Percentiles rank a stretch among this genome's conserved stretches.
phyloP scores from a whole-genome alignment of 2,797 vertebrate species.

The Loris lydekkerianus region DNA sequence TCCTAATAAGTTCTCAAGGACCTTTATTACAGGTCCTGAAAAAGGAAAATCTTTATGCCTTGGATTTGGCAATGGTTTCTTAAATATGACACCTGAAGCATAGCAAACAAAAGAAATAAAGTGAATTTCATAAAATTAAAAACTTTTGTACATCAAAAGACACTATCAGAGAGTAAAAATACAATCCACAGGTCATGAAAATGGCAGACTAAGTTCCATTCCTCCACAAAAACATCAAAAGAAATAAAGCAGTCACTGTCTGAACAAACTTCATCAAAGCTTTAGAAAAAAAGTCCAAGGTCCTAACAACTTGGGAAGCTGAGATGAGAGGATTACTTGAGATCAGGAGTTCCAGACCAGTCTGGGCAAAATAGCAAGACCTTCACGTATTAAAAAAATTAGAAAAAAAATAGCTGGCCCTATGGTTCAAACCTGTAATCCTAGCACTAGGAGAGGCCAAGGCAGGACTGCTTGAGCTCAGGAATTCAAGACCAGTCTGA shows the following conservation, averaged over 20 bases:
- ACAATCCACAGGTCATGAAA: background rate
- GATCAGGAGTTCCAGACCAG: no score
- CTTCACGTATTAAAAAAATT: no score
- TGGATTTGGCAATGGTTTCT: constrained; percentile 30
- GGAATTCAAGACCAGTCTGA: no score
- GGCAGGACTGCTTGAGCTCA: no score
- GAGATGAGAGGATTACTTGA: no score
- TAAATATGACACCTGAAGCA: constrained; percentile 45
- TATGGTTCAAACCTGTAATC: no score
- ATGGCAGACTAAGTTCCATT: background rate
- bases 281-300: constrained; percentile 26
- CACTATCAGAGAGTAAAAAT: background rate
- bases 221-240: constrained; percentile 9
- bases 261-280: background rate
- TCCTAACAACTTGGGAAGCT: background rate
- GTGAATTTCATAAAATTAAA: background rate
- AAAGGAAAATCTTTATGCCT: background rate
- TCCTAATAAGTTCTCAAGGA: background rate
- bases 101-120: constrained; percentile 18
- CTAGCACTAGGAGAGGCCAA: no score
- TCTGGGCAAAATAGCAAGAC: no score
- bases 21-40: background rate
- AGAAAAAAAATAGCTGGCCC: no score
- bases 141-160: background rate
- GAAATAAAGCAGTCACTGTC: background rate